These are phyloP conservation scores for Urocynchramus pylzowi DNA, from an alignment of 2,113 vertebrate genomes.

Conservation along the genomic window DNA sequence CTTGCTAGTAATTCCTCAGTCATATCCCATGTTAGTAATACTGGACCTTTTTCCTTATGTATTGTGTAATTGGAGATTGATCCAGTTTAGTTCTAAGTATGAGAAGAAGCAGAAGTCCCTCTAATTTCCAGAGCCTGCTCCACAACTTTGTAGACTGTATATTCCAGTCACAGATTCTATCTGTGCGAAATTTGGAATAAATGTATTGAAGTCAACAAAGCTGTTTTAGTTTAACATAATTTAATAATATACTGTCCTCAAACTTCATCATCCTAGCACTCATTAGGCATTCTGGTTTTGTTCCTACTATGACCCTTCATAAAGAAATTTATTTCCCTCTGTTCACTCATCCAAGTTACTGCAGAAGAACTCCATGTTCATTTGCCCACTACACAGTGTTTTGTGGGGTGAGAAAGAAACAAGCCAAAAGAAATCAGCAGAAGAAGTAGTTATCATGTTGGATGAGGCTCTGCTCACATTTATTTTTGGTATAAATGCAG, in stretches of 20 bases:
- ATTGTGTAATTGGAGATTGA: neutral
- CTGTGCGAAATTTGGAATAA: slow-evolving; percentile 3
- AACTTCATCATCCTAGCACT: slow-evolving; percentile 10
- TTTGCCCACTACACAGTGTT: neutral
- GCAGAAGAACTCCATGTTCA: slow-evolving; percentile 4
- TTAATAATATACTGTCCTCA: neutral
- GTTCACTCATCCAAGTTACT: slow-evolving; percentile 13
- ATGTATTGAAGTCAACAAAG: neutral
- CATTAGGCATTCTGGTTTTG: slow-evolving; percentile 26
- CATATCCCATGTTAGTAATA: neutral
- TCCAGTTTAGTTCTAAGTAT: neutral
- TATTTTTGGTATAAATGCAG: slow-evolving; percentile 4
- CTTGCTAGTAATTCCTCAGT: neutral
- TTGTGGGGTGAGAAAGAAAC: slow-evolving; percentile 27
- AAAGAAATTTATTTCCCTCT: slow-evolving; percentile 24
- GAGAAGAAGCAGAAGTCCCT: neutral
- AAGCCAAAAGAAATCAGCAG: slow-evolving; percentile 25
- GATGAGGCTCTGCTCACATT: neutral
- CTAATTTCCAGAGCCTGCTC: neutral
- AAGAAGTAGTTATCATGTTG: slow-evolving; percentile 17
- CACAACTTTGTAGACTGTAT: neutral
- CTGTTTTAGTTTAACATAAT: slow-evolving; percentile 20
- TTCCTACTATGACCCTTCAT: neutral
- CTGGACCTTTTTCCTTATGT: neutral
- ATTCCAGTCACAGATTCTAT: slow-evolving; percentile 1